Evolutionary conservation across 2,888 invertebrate genomes (phyloP), one percentile per base, ranked within the genome.

Genomic region (Rhodophaea formosa): DNA sequence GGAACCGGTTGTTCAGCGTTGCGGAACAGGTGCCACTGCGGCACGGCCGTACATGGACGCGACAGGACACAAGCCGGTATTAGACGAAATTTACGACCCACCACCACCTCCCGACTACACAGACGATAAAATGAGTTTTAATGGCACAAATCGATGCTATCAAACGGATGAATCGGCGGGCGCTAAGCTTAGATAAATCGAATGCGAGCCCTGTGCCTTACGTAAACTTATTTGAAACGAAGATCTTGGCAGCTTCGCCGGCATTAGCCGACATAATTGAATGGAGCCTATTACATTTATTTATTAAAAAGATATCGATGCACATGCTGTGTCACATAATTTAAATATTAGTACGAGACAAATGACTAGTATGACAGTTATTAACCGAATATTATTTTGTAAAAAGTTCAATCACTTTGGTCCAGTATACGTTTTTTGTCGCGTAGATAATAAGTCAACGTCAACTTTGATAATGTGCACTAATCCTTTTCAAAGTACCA

Each of bases 61-160:
- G 83, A 80, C 83, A 79, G 74, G 72, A 75, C 73, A 71, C 77
- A 79, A 79, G 79, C 80, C 77, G 77, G 83, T 80, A 82, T 82
- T 81, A 79, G 80, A 72, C 77, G 66, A 82, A 85, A 85, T 84
- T 84, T 86, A 84, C 82, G 72, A 71, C 71, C 76, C 71, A 64
- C 67, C 70, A 71, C 76, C 71, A 64, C 67, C 70, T 68, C 63
- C 60, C 61, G 61, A 58, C 69, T 71, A 71, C 73, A 74, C 68
- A 66, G 70, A 66, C 73, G 64, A 78, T 81, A 81, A 78, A 82
- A 75, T 75, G 77, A 73, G 70, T 77, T 82, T 82, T 79, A 83
- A 82, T 78, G 77, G 75, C 75, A 79, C 78, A 80, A 77, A 82
- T 82, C 74, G 81, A 84, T 79, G 74, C 65, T 82, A 84, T 84